Evolutionary conservation across 2,888 invertebrate species (phyloP), one percentile per base, ranked within the genome.

Genomic region (Linnaemya vulpina): DNA sequence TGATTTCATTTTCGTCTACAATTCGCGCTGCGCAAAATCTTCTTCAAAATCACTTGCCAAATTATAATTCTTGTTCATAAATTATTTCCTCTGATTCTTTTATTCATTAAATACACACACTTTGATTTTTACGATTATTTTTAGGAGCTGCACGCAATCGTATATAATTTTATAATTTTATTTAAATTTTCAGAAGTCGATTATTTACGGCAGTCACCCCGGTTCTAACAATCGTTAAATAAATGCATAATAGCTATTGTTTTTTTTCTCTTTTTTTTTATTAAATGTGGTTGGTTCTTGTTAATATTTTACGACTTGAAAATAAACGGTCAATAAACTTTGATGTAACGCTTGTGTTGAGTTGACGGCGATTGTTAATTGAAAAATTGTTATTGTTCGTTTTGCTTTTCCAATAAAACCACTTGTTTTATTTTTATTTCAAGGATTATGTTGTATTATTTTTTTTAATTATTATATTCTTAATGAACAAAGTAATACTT

Each of bases 1-100:
- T 38, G 88, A 86, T 86, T 91, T 91, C 90, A 91, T 91, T 84
- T 87, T 89, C 78, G 10, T 13, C 9, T 9, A 13, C 38, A 40
- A 51, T n/a, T 30, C 17, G 9, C 11, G 51, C 15, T n/a, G 17
- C 40, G 25, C 38, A 63, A 74, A 75, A 43, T 75, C 78, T n/a
- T 74, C n/a, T n/a, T n/a, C n/a, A n/a, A n/a, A n/a, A 68, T 70
- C 43, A 75, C 51, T 74, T 78, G 13, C 55, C 25, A 25, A 63
- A 20, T 43, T 22, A 38, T 20, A 22, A 15, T 40, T 25, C 5
- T 63, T 46, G 3, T 49, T 30, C 30, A 22, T n/a, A n/a, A n/a
- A n/a, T n/a, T n/a, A n/a, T n/a, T 46, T 65, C 7, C 1, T 35
- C 10, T 65, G 10, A 53, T 15, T 76, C 55, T 84, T 43, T 20